Evolutionary conservation across 2,888 invertebrate genomes (phyloP), one percentile per base, ranked within the genome.

Genomic region (Phyllotreta striolata): DNA sequence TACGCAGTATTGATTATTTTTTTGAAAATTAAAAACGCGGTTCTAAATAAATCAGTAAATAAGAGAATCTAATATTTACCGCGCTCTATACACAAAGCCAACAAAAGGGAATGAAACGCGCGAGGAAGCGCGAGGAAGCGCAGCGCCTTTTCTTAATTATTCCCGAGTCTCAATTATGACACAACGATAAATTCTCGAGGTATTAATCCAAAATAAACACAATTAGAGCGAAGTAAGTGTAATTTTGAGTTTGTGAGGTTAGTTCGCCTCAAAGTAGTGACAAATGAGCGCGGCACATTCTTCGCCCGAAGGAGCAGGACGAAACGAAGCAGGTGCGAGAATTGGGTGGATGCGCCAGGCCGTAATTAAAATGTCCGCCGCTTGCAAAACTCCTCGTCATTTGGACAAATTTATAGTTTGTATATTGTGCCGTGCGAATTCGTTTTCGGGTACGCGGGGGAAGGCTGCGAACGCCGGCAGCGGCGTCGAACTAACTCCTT

Each of bases 331-430:
- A 75, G 76, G 74, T 76, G 76, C 70, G 69, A 72, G 72, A 71
- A 43, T 67, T 67, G 64, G 70, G 55, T 66, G 60, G 71, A 70
- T 72, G 74, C 76, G 76, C 71, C 69, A 70, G 68, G 71, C 24
- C 72, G 79, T 80, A 81, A 81, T 81, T 80, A 81, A 81, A 81
- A 80, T 78, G 80, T 81, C 80, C 78, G 73, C 74, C 71, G 76
- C 76, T 49, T 51, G 43, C 62, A 66, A 74, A 76, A 75, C 74
- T 77, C 75, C 76, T 78, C 76, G 78, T 77, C 77, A 77, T 76
- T 76, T 75, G 73, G 77, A 78, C 75, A 76, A 80, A 80, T 79
- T 79, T 79, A 79, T 79, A 71, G 79, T 77, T 74, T 73, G 74
- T 77, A 77, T 76, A 76, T 76, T 77, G 75, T 76, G 52, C 60